Conservation (phyloP, 2,888 invertebrate species). For the Liposcelis brunnea region DNA sequence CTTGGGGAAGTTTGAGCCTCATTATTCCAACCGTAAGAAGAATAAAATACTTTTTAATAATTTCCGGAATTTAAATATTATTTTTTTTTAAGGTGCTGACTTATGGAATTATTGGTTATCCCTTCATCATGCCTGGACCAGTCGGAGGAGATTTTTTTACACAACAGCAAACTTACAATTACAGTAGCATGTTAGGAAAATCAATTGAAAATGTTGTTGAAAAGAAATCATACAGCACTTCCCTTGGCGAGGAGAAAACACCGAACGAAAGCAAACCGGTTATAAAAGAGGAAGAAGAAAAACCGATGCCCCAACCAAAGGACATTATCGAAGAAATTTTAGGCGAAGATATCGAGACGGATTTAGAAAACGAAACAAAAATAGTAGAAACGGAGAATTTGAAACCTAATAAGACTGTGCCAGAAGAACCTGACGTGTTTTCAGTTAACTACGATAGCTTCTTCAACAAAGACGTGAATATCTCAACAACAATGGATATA, state of each 20-base stretch:
- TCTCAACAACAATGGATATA: background rate
- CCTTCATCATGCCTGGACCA: slow-evolving; percentile 82
- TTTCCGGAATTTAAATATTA: too few species aligned
- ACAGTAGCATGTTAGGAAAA: background rate
- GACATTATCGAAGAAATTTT: background rate
- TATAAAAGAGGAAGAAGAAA: too few species aligned
- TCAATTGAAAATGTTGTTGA: background rate
- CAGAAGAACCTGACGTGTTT: too few species aligned
- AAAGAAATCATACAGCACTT: background rate
- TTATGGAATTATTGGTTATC: slow-evolving; percentile 81
- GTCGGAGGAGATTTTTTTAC: slow-evolving; percentile 77
- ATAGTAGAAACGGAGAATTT: background rate
- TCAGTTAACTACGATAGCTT: background rate
- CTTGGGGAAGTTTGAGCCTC: slow-evolving; percentile 68
- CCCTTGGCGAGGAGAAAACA: too few species aligned
- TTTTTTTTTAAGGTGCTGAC: slow-evolving; percentile 39
- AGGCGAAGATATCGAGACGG: background rate
- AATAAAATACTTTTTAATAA: too few species aligned
- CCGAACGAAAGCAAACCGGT: too few species aligned
- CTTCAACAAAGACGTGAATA: background rate
- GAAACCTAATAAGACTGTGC: background rate
- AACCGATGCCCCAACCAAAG: too few species aligned
- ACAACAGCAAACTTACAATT: too few species aligned
- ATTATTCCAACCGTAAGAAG: slow-evolving; percentile 53
- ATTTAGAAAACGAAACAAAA: slow-evolving; percentile 4